Base-by-base conservation (phyloP, 2,797 vertebrate genomes). In the Eulemur mongoz region DNA sequence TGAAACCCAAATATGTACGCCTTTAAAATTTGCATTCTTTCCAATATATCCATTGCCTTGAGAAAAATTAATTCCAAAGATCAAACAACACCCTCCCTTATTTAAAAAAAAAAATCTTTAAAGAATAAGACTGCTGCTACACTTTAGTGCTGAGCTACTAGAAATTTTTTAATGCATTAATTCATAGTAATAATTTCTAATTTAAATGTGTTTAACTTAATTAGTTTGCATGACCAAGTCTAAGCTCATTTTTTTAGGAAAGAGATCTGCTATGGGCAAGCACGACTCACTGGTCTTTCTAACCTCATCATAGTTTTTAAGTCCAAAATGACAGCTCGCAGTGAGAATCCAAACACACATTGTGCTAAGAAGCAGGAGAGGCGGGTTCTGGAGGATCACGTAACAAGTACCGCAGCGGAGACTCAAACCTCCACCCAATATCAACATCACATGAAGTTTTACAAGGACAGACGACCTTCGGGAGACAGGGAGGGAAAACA, bases 1-100 rank as follows among this genome's bases (percentile, higher is more conserved):
- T 88, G 32, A 17, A 93, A 95, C 79, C 32, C 61, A 88, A 91
- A 35, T 48, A 15, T 35, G 2, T 38, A 18, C 70, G 57, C 50
- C 13, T 93, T 76, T 69, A 90, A 95, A 81, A 52, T 78, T 35
- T 85, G 5, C n/a, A 73, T 63, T 93, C 48, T 86, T 82, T 45
- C 63, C 38, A 65, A 40, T 7, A 22, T 72, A 75, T 75, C 30
- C 15, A 14, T 57, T 61, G 20, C 63, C 43, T 93, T 90, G 38
- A 82, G 65, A 81, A 89, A 32, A 83, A 67, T 70, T 87, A 90
- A 95, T 90, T 95, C 81, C 76, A 92, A 81, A 96, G 43, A 89
- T 81, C 32, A 87, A 96, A 91, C 20, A 67, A 32, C 27, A 81
- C 23, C 5, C 3, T 79, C 30, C 65, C 10, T 65, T 35, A 54